Percentiles rank a stretch among this genome's conserved stretches.
Conservation (phyloP, 2,888 invertebrate species). For the Dendrolimus houi region DNA sequence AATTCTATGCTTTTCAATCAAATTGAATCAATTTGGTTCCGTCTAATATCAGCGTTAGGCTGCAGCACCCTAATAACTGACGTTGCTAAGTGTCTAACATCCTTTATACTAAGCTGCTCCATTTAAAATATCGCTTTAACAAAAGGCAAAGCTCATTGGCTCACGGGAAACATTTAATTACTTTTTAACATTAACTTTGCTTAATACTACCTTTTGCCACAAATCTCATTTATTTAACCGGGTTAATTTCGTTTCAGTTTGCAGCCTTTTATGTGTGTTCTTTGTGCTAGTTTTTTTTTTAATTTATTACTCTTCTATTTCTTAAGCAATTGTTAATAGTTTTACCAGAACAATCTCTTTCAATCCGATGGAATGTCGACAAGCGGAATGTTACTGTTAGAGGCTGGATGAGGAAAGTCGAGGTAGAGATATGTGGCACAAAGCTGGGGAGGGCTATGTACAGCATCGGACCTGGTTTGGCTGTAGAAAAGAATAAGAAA, state of each 20-base stretch:
- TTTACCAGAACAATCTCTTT: background rate
- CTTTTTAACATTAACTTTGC: conserved; percentile 13
- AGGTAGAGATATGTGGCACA: too few relatives aligned
- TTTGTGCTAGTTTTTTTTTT: background rate
- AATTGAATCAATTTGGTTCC: too few relatives aligned
- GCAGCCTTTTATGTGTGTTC: background rate
- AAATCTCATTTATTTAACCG: background rate
- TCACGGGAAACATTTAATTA: conserved; percentile 15
- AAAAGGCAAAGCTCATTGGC: conserved; percentile 8
- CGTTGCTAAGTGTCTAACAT: background rate
- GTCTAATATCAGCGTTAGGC: too few relatives aligned
- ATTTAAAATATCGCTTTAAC: conserved; percentile 1
- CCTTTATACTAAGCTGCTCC: background rate
- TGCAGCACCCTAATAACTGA: too few relatives aligned
- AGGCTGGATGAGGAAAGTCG: too few relatives aligned
- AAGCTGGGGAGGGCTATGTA: too few relatives aligned
- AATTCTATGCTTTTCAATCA: too few relatives aligned
- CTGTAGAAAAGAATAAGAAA: too few relatives aligned
- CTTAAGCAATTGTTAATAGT: background rate
- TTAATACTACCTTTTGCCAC: background rate
- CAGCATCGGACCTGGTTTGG: too few relatives aligned
- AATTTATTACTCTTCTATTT: background rate
- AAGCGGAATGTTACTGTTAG: too few relatives aligned
- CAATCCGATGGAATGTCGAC: too few relatives aligned
- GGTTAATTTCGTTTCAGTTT: background rate